Evolutionary conservation across 2,888 invertebrate genomes (phyloP).

Genomic region (Malacosoma neustria): DNA sequence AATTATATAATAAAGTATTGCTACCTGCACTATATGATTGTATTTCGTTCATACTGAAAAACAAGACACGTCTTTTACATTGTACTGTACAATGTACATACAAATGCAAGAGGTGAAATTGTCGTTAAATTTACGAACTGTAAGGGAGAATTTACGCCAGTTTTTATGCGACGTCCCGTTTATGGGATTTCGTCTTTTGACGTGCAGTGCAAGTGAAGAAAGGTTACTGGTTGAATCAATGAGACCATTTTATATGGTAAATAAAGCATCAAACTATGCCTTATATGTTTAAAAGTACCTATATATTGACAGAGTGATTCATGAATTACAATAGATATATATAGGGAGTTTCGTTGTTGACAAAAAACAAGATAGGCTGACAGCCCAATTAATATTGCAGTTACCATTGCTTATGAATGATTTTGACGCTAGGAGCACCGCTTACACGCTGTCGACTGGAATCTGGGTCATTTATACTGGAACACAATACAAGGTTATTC

Average conservation of each 20-base stretch:
- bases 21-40: neutral
- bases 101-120: constrained; percentile 31
- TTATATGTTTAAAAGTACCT: too few species aligned
- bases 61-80: constrained; percentile 2
- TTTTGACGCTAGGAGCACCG: too few species aligned
- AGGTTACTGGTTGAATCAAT: constrained; percentile 7
- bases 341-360: too few species aligned
- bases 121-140: constrained; percentile 67
- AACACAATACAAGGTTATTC: too few species aligned
- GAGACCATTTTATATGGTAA: too few species aligned
- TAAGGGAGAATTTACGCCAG: constrained; percentile 46
- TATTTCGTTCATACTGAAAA: neutral
- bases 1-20: too few species aligned
- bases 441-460: too few species aligned
- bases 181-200: constrained; percentile 35
- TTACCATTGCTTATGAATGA: too few species aligned
- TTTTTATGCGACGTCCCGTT: constrained; percentile 50
- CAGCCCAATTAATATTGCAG: neutral
- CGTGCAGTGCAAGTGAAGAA: constrained; percentile 10
- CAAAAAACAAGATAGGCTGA: neutral
- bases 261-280: too few species aligned
- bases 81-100: constrained; percentile 3
- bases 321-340: too few species aligned
- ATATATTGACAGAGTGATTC: too few species aligned
- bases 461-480: too few species aligned